Conservation (phyloP, 2,888 invertebrate genomes). For the Phorcus lineatus region DNA sequence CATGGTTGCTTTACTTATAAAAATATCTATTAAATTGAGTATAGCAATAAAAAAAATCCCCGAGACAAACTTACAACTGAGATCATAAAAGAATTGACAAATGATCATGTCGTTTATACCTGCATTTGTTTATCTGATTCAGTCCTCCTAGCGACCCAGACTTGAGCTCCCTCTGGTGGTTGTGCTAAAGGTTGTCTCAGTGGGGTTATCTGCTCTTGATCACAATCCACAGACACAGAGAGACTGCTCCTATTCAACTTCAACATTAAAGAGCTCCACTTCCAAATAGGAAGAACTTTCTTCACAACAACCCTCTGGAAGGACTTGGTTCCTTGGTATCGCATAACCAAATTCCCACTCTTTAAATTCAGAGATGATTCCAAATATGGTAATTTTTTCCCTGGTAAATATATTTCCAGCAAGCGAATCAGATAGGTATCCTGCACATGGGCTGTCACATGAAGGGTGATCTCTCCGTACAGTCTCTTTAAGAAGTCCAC, state of each 20-base stretch:
- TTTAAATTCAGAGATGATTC: conserved; percentile 56
- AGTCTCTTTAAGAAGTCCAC: conserved; percentile 46
- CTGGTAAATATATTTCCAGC: conserved; percentile 50
- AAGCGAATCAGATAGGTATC: conserved; percentile 41
- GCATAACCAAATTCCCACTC: conserved; percentile 51
- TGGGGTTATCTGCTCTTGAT: conserved; percentile 35
- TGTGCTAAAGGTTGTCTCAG: conserved; percentile 50
- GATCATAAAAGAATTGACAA: neutral
- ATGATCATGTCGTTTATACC: neutral
- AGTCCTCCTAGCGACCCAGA: conserved; percentile 45
- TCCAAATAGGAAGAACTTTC: conserved; percentile 46
- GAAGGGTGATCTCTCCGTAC: conserved; percentile 51
- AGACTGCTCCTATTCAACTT: conserved; percentile 50
- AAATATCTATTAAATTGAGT: too few relatives aligned
- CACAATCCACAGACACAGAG: conserved; percentile 54
- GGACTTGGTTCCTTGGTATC: conserved; percentile 62
- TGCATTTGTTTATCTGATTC: neutral
- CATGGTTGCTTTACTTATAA: too few relatives aligned
- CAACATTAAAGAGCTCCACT: conserved; percentile 53
- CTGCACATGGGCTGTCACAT: conserved; percentile 40
- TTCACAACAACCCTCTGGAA: conserved; percentile 56
- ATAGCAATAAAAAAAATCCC: too few relatives aligned
- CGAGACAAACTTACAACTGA: too few relatives aligned
- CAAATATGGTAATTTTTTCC: conserved; percentile 56
- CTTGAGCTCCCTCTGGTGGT: conserved; percentile 48